Evolutionary conservation across 2,113 vertebrate species (phyloP).

Genomic region (Ctenodactylus gundi): DNA sequence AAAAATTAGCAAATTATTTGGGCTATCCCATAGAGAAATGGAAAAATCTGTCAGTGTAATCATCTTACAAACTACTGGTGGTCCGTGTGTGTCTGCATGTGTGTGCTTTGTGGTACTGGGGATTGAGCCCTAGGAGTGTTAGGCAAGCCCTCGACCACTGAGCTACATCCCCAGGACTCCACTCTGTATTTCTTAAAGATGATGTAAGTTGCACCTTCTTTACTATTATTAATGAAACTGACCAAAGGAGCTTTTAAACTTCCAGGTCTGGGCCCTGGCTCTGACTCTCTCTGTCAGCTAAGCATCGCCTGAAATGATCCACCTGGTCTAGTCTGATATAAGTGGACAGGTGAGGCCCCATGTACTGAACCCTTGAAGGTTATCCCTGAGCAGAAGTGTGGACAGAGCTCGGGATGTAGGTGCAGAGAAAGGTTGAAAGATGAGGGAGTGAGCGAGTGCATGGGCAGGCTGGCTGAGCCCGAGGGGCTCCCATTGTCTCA

Average conservation of each 20-base stretch:
- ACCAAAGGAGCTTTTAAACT: neutral
- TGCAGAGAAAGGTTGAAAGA: no score
- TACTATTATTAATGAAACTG: conserved; percentile 3
- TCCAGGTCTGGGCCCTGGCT: neutral
- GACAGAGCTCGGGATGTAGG: neutral
- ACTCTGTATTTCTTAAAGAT: neutral
- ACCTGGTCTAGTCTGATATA: neutral
- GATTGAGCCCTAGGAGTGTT: no score
- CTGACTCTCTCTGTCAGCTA: neutral
- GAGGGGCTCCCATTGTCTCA: neutral
- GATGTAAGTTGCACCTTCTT: neutral
- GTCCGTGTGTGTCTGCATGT: no score
- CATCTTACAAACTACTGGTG: neutral
- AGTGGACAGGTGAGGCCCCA: neutral
- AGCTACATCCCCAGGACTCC: no score
- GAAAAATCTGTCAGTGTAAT: neutral
- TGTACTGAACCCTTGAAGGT: neutral
- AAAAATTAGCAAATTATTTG: no score
- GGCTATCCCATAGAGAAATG: no score
- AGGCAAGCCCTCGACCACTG: no score
- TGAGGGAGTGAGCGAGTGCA: no score
- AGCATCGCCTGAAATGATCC: neutral
- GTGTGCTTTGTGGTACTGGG: no score
- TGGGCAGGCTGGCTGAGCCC: neutral
- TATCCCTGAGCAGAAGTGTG: neutral